phyloP scores from a whole-genome alignment of 2,888 invertebrate species.

The Bhutanitis thaidina region DNA sequence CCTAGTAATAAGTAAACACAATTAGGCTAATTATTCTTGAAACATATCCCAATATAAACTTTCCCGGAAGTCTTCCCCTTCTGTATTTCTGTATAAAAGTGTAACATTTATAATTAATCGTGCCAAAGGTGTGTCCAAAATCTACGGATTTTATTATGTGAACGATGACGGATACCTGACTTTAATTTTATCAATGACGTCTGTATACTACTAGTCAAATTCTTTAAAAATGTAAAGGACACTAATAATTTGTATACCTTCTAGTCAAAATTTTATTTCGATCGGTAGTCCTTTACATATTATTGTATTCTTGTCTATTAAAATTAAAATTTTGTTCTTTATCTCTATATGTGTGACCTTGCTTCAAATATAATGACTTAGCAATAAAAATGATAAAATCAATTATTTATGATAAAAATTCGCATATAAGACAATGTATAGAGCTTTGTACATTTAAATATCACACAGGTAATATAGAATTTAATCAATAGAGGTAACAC shows the following conservation, averaged over 20 bases:
- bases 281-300: constrained; percentile 44
- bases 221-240: constrained; percentile 56
- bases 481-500: constrained; percentile 59
- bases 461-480: constrained; percentile 72
- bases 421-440: constrained; percentile 77
- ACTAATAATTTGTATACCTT: constrained; percentile 43
- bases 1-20: constrained; percentile 59
- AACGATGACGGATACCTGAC: constrained; percentile 26
- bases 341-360: constrained; percentile 41
- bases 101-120: constrained; percentile 49
- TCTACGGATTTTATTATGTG: constrained; percentile 44
- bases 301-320: no score
- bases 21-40: constrained; percentile 56
- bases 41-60: constrained; percentile 61
- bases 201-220: constrained; percentile 72
- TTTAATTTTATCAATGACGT: constrained; percentile 43
- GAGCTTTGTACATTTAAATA: constrained; percentile 76
- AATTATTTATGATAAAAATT: constrained; percentile 74
- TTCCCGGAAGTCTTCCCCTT: constrained; percentile 71
- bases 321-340: neutral
- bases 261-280: constrained; percentile 75
- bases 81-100: constrained; percentile 63
- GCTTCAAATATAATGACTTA: constrained; percentile 61
- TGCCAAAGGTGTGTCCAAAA: constrained; percentile 71
- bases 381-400: constrained; percentile 77